Evolutionary conservation across 2,888 invertebrate genomes (phyloP).

Genomic region (Vesta saturnalis): DNA sequence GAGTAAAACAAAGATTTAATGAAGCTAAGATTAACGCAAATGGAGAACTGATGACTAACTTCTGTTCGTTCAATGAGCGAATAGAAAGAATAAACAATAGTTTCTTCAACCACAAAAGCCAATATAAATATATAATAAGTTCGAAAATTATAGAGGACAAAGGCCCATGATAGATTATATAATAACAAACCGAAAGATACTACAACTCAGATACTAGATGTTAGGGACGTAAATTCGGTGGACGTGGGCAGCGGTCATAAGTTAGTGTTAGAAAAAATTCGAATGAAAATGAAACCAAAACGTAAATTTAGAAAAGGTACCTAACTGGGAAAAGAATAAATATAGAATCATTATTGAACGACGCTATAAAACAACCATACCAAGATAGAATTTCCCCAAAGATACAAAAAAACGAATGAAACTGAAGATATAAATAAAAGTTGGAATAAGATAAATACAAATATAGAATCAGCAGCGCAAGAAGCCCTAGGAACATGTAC

Average conservation of each 20-base stretch:
- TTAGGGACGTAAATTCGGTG: neutral
- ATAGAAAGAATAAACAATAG: neutral
- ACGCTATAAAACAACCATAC: no score
- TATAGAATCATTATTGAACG: no score
- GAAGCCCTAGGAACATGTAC: no score
- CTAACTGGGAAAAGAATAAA: no score
- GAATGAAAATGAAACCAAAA: neutral
- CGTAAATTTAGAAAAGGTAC: no score
- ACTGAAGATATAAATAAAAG: no score
- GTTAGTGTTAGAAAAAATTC: neutral
- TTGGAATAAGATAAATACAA: no score
- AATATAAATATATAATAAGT: neutral
- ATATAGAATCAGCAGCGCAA: no score
- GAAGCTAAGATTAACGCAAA: neutral
- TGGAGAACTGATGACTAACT: no score
- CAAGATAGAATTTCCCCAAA: no score
- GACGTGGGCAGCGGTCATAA: neutral
- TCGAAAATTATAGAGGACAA: neutral
- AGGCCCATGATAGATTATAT: neutral
- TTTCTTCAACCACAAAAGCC: neutral
- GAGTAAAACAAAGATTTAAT: constrained; percentile 6
- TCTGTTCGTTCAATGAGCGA: no score
- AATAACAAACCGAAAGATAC: neutral
- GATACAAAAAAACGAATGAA: no score
- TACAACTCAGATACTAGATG: neutral